Evolutionary conservation across 2,113 vertebrate species (phyloP), one percentile per base, ranked within the genome.

Genomic region (Tragulus kanchil): DNA sequence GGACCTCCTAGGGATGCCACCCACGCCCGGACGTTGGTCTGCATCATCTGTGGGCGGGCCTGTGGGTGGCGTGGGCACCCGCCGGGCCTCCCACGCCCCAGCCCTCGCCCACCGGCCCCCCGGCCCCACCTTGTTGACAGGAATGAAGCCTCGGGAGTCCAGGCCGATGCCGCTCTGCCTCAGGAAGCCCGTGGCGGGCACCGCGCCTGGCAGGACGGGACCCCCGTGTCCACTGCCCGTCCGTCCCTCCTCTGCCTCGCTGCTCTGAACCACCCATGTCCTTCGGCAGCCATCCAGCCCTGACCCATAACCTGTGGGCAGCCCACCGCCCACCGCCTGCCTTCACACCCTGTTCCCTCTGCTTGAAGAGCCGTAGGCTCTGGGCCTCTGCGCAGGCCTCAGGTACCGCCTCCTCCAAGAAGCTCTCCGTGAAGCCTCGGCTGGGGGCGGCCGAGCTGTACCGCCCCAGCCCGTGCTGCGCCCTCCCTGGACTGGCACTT

Each of bases 131-230:
- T 99, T 99, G 97, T 99, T 99, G 96, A 99, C 99, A 5, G 99
- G 98, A 3, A 99, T 98, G 98, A 99, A 99, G 96, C 99, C 99
- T 96, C 99, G 99, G 84, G 99, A 99, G 98, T 99, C 99, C 17
- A 99, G 98, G 96, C 99, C 98, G 95, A 99, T 98, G 90, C 99
- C 99, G 0, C 99, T 99, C 97, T 99, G 99, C 98, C 99, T 99
- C 93, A 99, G 98, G 98, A 99, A 99, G 61, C 99, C 98, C 0
- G 99, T 99, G 0, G 99, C 99, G n/a, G 99, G 99, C 85, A 99
- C 97, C 0, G 99, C 99, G 0, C 99, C 99, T 99, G 97, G 0
- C 6, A 90, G 56, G 42, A 96, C 87, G 61, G 89, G 25, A 82
- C 79, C 31, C 6, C 75, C 3, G 15, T 21, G 16, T 93, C 67